Percentiles rank a stretch among this genome's conserved stretches.
These are phyloP conservation scores for Menidia beryllina DNA, from an alignment of 2,113 vertebrate species.

Conservation along the genomic window DNA sequence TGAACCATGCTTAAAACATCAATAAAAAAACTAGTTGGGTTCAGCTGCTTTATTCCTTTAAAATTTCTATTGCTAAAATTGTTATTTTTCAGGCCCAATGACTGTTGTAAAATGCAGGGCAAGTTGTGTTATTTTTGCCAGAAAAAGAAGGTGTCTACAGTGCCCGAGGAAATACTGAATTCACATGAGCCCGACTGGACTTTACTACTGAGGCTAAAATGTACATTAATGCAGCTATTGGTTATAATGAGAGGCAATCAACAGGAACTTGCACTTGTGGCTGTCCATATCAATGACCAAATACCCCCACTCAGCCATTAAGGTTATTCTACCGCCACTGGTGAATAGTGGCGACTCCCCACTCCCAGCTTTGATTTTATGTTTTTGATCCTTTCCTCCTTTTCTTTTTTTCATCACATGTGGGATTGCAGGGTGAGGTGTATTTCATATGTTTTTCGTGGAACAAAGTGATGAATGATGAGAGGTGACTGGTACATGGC, in stretches of 20 bases:
- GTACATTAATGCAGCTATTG: constrained; percentile 89
- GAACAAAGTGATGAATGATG: constrained; percentile 58
- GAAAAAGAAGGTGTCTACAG: constrained; percentile 48
- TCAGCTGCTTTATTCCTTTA: background rate
- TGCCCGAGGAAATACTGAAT: constrained; percentile 85
- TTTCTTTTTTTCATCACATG: background rate
- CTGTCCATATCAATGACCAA: constrained; percentile 18
- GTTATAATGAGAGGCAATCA: constrained; percentile 88
- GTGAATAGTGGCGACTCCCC: constrained; percentile 4
- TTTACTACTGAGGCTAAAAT: constrained; percentile 87
- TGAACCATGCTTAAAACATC: background rate
- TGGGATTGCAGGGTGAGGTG: constrained; percentile 25
- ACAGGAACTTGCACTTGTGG: constrained; percentile 69
- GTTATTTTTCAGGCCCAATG: background rate
- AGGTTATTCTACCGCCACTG: constrained; percentile 9
- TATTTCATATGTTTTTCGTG: constrained; percentile 36
- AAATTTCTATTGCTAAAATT: background rate
- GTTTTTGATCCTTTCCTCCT: too few relatives aligned
- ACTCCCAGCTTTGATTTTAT: constrained; percentile 25
- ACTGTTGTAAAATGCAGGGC: background rate
- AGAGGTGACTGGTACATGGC: constrained; percentile 46
- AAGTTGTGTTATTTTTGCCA: constrained; percentile 7
- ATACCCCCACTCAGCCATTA: background rate
- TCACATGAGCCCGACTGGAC: constrained; percentile 88
- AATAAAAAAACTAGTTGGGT: background rate